A percentile compares a stretch with the other conserved stretches of the same genome.
Conservation (phyloP, 2,888 invertebrate species). For the Melanchra persicariae region DNA sequence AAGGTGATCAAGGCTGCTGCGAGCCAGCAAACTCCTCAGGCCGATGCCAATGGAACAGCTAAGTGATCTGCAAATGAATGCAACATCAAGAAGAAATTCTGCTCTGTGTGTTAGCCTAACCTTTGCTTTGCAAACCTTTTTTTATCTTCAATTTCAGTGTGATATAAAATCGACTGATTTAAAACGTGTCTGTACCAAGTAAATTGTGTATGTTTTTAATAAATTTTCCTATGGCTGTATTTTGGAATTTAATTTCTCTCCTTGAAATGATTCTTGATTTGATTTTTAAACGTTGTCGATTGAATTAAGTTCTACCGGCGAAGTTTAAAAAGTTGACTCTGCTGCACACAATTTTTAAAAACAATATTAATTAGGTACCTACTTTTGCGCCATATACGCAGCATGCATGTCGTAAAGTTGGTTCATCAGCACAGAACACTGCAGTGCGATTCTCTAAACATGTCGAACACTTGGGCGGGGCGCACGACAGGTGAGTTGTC, state of each 20-base stretch:
- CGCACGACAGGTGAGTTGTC: no score
- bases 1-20: slow-evolving; percentile 85
- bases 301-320: no score
- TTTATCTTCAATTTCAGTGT: slow-evolving; percentile 24
- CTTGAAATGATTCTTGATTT: no score
- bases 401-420: no score
- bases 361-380: no score
- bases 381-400: no score
- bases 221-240: slow-evolving; percentile 47
- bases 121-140: slow-evolving; percentile 40
- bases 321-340: no score
- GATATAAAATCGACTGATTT: slow-evolving; percentile 26
- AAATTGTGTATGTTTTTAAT: slow-evolving; percentile 35
- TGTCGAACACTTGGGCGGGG: no score
- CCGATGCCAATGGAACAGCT: slow-evolving; percentile 65
- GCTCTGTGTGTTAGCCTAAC: slow-evolving; percentile 33
- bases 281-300: no score
- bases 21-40: slow-evolving; percentile 39
- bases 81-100: slow-evolving; percentile 11
- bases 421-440: no score
- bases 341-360: no score
- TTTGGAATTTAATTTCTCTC: slow-evolving; percentile 25
- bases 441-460: no score
- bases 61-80: slow-evolving; percentile 46
- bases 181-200: slow-evolving; percentile 13